Evolutionary conservation across 1,140 invertebrate species (phyloP), one percentile per base, ranked within the genome.

Genomic region (Drosophila parvula): DNA sequence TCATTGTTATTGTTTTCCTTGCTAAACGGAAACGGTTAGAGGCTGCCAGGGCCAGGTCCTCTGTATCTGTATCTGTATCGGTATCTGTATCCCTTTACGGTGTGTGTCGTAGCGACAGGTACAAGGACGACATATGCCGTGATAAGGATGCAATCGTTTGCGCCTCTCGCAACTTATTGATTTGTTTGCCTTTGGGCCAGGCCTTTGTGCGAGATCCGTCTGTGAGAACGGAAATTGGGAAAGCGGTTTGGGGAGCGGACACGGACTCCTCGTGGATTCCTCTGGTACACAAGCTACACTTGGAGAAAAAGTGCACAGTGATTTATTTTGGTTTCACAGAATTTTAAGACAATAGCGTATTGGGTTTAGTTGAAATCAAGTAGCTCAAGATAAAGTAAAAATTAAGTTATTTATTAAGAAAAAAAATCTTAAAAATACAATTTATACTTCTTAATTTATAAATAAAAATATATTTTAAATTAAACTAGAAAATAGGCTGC

Each of bases 1-100:
- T 79, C 57, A 74, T 89, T 88, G 77, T 89, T 88, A 78, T 89
- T 89, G 84, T 89, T 89, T 89, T 78, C 56, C 61, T 89, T 89
- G 80, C 65, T 80, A 89, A 89, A 81, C 84, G 84, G 84, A 89
- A 88, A 83, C 70, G 79, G 53, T 88, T 88, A 86, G 51, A 55
- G 71, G 75, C 67, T 76, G 63, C 32, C 67, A 74, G 64, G 64
- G 16, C 28, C 53, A 57, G 55, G 51, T 71, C 34, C 18, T n/a
- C 32, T 10, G 34, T 55, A 55, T 38, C 34, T 55, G 47, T 50
- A 32, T 50, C 34, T 53, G 32, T 53, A 36, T 36, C 9, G 38
- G 50, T 53, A 36, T 36, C 18, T 58, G 51, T 65, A 48, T 81
- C 36, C 45, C 43, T 44, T 67, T 81, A 63, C 45, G 63, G 61